Percentiles rank a stretch among this genome's conserved stretches.
Evolutionary conservation across 2,113 vertebrate species (phyloP).

Genomic region (Indri indri): DNA sequence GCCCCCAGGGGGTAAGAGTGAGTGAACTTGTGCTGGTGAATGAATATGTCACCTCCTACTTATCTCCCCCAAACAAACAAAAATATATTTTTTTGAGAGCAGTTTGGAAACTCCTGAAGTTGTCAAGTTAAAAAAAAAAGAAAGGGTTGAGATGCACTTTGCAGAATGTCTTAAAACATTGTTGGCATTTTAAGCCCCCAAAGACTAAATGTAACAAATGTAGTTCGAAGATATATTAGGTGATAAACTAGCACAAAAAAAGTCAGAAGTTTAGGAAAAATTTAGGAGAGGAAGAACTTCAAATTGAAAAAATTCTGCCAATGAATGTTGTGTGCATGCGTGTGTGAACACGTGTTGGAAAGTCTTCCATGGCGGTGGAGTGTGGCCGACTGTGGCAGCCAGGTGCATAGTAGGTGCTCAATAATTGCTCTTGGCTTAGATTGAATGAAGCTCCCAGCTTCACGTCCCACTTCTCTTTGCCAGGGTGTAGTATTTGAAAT

Average conservation of each 20-base stretch:
- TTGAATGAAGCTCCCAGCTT: not conserved
- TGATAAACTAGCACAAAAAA: not conserved
- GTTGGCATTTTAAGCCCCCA: not conserved
- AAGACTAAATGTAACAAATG: not conserved
- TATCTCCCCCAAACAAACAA: not conserved
- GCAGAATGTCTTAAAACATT: not conserved
- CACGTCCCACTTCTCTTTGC: not conserved
- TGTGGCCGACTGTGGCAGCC: accelerated
- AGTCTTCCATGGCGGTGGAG: accelerated
- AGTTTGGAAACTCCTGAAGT: not conserved
- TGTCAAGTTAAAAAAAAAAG: not conserved
- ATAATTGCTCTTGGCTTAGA: not conserved
- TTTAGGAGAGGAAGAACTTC: not conserved
- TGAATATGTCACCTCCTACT: not conserved
- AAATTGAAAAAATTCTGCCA: not conserved
- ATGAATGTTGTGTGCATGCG: not conserved
- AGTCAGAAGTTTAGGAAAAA: not conserved
- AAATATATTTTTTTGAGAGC: not conserved
- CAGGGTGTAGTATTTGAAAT: not conserved
- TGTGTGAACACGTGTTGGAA: too few relatives aligned
- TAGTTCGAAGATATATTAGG: not conserved
- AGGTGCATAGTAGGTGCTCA: not conserved
- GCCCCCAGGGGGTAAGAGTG: accelerated
- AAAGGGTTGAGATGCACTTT: accelerated
- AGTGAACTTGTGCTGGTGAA: not conserved